phyloP scores from a whole-genome alignment of 92 coral and sea anemone genomes.

The Pocillopora meandrina region DNA sequence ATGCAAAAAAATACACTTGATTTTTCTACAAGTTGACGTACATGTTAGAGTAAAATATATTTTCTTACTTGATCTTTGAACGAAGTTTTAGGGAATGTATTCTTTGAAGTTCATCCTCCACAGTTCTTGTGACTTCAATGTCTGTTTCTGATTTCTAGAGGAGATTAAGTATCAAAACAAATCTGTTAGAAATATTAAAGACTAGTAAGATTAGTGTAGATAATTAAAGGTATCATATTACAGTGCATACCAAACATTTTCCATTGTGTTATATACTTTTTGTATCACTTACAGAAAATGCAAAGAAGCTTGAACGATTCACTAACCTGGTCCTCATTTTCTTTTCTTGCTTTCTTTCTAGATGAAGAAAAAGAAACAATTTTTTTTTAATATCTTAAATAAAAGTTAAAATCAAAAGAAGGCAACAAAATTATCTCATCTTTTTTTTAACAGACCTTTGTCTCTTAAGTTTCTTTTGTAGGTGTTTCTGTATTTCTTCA shows the following conservation, averaged over 20 bases:
- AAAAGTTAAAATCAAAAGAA: not conserved
- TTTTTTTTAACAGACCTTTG: constrained; percentile 32
- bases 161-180: not conserved
- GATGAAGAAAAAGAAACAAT: not conserved
- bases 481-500: constrained; percentile 81
- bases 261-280: not conserved
- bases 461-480: constrained; percentile 80
- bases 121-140: constrained; percentile 42
- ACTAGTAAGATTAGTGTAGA: not conserved
- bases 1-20: too few species aligned
- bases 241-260: not conserved
- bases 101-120: constrained; percentile 73
- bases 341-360: constrained; percentile 37
- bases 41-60: not conserved
- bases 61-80: constrained; percentile 76
- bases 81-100: constrained; percentile 63
- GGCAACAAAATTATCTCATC: not conserved
- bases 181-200: not conserved
- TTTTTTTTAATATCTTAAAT: not conserved
- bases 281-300: not conserved
- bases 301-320: not conserved
- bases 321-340: constrained; percentile 11
- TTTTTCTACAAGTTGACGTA: too few species aligned
- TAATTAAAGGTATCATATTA: not conserved
- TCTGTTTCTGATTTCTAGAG: constrained; percentile 22